A percentile compares a stretch with the other conserved stretches of the same genome.
Evolutionary conservation across 2,888 invertebrate species (phyloP).

Genomic region (Drosophila tripunctata): DNA sequence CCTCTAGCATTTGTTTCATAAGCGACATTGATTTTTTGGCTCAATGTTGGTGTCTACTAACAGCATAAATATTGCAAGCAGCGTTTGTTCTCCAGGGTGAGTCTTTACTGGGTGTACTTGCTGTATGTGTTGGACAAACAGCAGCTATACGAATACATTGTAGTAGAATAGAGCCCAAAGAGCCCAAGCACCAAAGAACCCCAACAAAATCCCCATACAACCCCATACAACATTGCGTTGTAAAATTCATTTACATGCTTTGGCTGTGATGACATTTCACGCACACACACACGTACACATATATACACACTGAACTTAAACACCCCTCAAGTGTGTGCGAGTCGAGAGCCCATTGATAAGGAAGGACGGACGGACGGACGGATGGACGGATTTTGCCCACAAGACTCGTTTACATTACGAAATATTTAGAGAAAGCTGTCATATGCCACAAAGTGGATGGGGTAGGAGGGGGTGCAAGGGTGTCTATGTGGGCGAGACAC

Average conservation of each 20-base stretch:
- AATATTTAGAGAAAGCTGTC: slow-evolving; percentile 70
- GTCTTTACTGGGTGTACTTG: slow-evolving; percentile 19
- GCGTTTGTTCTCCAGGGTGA: slow-evolving; percentile 45
- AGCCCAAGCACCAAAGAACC: slow-evolving; percentile 29
- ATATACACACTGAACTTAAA: slow-evolving; percentile 33
- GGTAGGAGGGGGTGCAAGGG: neutral
- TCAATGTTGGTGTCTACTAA: slow-evolving; percentile 35
- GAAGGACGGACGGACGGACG: too few relatives aligned
- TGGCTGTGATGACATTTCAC: slow-evolving; percentile 75
- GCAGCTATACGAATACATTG: too few relatives aligned
- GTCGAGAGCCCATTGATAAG: slow-evolving; percentile 72
- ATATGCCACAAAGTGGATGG: slow-evolving; percentile 26
- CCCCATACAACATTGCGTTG: slow-evolving; percentile 52
- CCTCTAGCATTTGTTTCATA: slow-evolving; percentile 24
- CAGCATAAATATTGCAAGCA: slow-evolving; percentile 31
- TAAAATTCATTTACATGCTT: slow-evolving; percentile 80
- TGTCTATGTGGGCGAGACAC: slow-evolving; percentile 6
- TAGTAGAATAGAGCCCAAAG: neutral
- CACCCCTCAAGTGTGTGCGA: slow-evolving; percentile 34
- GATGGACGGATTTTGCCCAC: slow-evolving; percentile 42
- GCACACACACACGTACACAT: slow-evolving; percentile 33
- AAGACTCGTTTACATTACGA: slow-evolving; percentile 66
- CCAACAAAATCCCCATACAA: slow-evolving; percentile 1
- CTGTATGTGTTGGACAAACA: slow-evolving; percentile 55
- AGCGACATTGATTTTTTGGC: slow-evolving; percentile 76